Evolutionary conservation across 2,888 invertebrate genomes (phyloP).

Genomic region (Scelioninae gen. 2): DNA sequence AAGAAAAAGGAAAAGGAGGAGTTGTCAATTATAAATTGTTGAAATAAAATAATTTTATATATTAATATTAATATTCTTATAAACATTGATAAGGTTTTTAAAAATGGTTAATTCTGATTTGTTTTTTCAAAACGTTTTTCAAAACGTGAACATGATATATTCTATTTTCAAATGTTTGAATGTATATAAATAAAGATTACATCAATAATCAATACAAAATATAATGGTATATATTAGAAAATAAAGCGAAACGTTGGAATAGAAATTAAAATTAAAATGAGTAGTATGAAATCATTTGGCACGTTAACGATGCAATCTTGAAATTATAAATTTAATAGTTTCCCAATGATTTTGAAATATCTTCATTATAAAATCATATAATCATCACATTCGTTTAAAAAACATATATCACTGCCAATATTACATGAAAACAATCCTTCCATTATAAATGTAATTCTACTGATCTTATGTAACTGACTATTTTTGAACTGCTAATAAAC

Average conservation of each 20-base stretch:
- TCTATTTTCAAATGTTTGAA: conserved; percentile 12
- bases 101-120: conserved; percentile 37
- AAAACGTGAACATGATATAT: conserved; percentile 2
- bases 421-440: conserved; percentile 24
- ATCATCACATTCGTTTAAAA: not conserved
- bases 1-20: no score
- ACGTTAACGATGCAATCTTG: not conserved
- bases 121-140: conserved; percentile 20
- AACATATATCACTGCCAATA: conserved; percentile 38
- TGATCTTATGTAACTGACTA: no score
- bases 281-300: conserved; percentile 16
- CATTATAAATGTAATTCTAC: conserved; percentile 12
- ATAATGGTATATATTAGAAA: conserved; percentile 7
- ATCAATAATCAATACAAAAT: conserved; percentile 15
- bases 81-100: conserved; percentile 8
- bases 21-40: conserved; percentile 28
- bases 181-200: not conserved
- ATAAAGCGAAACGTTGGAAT: conserved; percentile 2
- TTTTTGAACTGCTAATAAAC: no score
- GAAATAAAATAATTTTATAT: conserved; percentile 13
- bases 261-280: conserved; percentile 3
- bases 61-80: conserved; percentile 23
- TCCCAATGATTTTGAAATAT: conserved; percentile 9
- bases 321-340: conserved; percentile 40
- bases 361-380: no score